Percentiles rank a stretch among this genome's conserved stretches.
Conservation (phyloP, 2,888 invertebrate genomes). For the Onthophagus sagittarius region DNA sequence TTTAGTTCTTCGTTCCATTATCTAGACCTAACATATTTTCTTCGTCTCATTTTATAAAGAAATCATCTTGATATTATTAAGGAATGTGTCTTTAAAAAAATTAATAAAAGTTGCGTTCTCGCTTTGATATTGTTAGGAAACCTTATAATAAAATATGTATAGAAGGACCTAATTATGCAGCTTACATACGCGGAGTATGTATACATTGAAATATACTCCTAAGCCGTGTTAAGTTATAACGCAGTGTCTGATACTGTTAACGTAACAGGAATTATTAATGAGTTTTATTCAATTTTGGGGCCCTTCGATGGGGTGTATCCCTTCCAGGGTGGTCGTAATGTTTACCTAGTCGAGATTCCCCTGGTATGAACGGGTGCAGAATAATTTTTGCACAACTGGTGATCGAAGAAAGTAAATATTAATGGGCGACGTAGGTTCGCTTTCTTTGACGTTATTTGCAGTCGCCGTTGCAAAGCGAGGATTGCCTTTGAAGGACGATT, state of each 20-base stretch:
- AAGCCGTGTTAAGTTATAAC: conserved; percentile 3
- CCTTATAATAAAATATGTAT: not conserved
- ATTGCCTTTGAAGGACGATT: not conserved
- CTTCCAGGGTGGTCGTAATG: not conserved
- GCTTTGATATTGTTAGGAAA: not conserved
- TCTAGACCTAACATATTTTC: not conserved
- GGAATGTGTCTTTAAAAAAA: not conserved
- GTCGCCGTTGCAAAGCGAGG: not conserved
- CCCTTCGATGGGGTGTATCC: conserved; percentile 5
- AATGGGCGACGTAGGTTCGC: no score
- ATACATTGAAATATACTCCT: not conserved
- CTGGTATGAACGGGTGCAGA: not conserved
- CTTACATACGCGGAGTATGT: not conserved
- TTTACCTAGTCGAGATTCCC: not conserved
- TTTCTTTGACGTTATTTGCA: not conserved
- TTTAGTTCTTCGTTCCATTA: not conserved
- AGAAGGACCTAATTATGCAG: not conserved
- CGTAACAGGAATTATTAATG: conserved; percentile 9
- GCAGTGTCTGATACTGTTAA: conserved; percentile 2
- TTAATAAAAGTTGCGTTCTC: not conserved
- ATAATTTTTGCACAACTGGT: not conserved
- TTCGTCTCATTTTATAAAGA: not conserved
- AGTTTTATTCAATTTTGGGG: conserved; percentile 12
- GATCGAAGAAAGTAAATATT: not conserved
- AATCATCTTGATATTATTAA: no score